Base-by-base conservation (phyloP, 2,888 invertebrate species). In the Xestia ashworthii region DNA sequence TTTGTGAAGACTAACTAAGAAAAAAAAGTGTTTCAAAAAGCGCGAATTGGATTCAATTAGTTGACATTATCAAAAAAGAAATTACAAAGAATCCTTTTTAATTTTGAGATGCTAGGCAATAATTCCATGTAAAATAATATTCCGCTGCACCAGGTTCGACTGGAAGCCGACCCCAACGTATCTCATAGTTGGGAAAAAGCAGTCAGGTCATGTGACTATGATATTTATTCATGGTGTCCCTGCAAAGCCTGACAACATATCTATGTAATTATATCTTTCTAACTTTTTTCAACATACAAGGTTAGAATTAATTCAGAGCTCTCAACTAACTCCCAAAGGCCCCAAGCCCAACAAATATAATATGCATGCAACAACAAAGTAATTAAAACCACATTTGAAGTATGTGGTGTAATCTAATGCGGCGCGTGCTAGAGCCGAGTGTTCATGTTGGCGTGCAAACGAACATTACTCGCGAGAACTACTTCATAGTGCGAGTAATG, bases 331-430 rank as follows among this genome's bases (percentile, higher is more conserved):
- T n/a, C 65, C 58, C 50, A 65, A 44, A n/a, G 16, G 48, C 25
- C 48, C 25, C 48, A 53, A 74, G 25, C 69, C 50, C 22, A 65
- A 53, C 22, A 32, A 68, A 71, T 46, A 58, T 50, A 76, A 77
- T 46, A 58, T 69, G 48, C 50, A 55, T 44, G 69, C 60, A n/a
- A 62, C 62, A 71, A 74, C 69, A 72, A 70, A 82, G 76, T 76
- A 82, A 85, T 82, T 76, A 76, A 82, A 82, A 64, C 78, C 74
- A 71, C 80, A 81, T 84, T 76, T 81, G 64, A 84, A 82, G 68
- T 75, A 73, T 75, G 72, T 50, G 32, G 67, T 81, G 66, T 81
- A 84, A 78, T 84, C 64, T 66, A 73, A 84, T 38, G 68, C 46
- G 62, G 70, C 64, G 73, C 71, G 48, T 60, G 69, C 64, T 62